Base-by-base conservation (phyloP, 2,888 invertebrate genomes). In the Sinotaia quadrata region DNA sequence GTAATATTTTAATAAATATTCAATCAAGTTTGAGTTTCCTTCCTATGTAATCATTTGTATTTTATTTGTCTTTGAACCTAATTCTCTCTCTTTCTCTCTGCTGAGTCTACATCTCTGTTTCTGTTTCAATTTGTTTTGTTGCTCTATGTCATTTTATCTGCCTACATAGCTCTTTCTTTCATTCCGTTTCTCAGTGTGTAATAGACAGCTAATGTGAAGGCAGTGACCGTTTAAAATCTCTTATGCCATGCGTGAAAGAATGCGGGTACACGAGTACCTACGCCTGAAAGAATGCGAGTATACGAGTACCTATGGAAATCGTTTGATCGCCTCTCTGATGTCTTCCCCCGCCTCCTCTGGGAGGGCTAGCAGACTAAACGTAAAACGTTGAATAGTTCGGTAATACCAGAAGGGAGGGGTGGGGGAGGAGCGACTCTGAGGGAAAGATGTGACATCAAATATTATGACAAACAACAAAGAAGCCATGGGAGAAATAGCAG, bases 221-320 rank as follows among this genome's bases (percentile, higher is more conserved):
- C n/a, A n/a, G n/a, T n/a, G n/a, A n/a, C n/a, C n/a, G n/a, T n/a
- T n/a, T n/a, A n/a, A n/a, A n/a, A n/a, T n/a, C n/a, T n/a, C n/a
- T n/a, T n/a, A n/a, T n/a, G n/a, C n/a, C n/a, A 10, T n/a, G 41
- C n/a, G 10, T 18, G 49, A 52, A 18, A 34, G 52, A 21, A 15
- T 29, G 33, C 24, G 62, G 31, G 62, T 24, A 33, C 21, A 34
- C 18, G 31, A 44, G 62, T 7, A 33, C 7, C 33, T 24, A 33
- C 31, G 62, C 31, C 24, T 44, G 62, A 44, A 21, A 44, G 62
- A 44, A 36, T 44, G 49, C n/a, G 60, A 21, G 41, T 36, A 44
- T 18, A 12, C 12, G 49, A 7, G 49, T 49, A 5, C 24, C 21
- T 49, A 24, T 49, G 49, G n/a, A 24, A 21, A 24, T 49, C 24